These are phyloP conservation scores for Percopsis transmontana DNA, from an alignment of 2,113 vertebrate genomes.

Conservation along the genomic window DNA sequence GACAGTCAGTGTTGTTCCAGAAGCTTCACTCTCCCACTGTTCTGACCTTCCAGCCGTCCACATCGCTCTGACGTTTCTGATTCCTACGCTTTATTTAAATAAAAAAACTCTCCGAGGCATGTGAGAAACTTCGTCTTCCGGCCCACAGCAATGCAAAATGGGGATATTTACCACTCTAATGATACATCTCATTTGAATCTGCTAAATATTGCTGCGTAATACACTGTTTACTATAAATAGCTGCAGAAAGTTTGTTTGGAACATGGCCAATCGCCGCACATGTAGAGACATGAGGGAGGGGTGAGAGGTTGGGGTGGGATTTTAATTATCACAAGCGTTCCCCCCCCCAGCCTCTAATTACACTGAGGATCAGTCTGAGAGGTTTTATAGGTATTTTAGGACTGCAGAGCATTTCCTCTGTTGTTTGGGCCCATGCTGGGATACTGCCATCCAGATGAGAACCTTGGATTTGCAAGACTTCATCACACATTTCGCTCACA, in stretches of 20 bases:
- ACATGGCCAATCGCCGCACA: conserved; percentile 2
- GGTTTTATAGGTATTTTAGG: conserved; percentile 66
- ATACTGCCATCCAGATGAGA: conserved; percentile 64
- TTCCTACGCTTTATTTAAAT: conserved; percentile 67
- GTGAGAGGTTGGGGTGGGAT: conserved; percentile 22
- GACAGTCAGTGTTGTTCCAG: conserved; percentile 36
- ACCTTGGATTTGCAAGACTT: conserved; percentile 39
- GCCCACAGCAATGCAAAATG: conserved; percentile 12
- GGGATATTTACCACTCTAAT: background rate
- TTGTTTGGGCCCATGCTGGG: conserved; percentile 64
- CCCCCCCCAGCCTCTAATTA: conserved; percentile 65
- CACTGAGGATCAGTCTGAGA: conserved; percentile 56
- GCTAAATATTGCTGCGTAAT: conserved; percentile 36
- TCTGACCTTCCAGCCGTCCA: conserved; percentile 63
- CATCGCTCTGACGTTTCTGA: conserved; percentile 36
- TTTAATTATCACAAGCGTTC: conserved; percentile 68
- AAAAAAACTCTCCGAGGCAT: background rate
- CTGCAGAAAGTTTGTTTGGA: conserved; percentile 34
- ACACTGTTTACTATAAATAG: conserved; percentile 31
- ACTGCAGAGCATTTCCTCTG: conserved; percentile 65
- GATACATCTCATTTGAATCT: conserved; percentile 6
- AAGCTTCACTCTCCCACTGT: conserved; percentile 59
- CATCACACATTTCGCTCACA: conserved; percentile 43
- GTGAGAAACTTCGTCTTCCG: conserved; percentile 8
- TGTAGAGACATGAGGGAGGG: background rate